These are phyloP conservation scores for Drosophila setifemur DNA, from an alignment of 1,140 invertebrate genomes.

Conservation along the genomic window DNA sequence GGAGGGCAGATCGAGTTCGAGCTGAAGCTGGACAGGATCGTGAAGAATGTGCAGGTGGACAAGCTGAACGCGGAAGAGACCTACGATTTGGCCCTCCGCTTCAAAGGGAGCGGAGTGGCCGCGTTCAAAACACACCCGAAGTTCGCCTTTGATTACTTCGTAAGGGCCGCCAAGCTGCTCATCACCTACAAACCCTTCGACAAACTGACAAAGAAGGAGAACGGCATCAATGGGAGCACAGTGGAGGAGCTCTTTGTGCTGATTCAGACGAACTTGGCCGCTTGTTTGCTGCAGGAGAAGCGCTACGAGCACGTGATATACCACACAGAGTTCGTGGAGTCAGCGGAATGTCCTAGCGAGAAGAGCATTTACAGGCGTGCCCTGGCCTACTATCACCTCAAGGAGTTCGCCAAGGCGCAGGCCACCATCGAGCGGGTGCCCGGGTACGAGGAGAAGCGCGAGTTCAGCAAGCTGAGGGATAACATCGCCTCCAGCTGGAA, in stretches of 20 bases:
- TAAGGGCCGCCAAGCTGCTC: slow-evolving; percentile 68
- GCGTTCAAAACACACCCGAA: slow-evolving; percentile 77
- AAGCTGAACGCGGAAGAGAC: slow-evolving; percentile 56
- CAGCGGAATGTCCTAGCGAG: slow-evolving; percentile 54
- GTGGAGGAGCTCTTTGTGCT: slow-evolving; percentile 66
- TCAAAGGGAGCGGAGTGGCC: slow-evolving; percentile 73
- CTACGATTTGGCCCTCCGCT: slow-evolving; percentile 51
- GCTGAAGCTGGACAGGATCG: slow-evolving; percentile 55
- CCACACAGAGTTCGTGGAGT: slow-evolving; percentile 74
- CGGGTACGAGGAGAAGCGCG: slow-evolving; percentile 71
- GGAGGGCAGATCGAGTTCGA: slow-evolving; percentile 54
- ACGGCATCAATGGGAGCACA: slow-evolving; percentile 51
- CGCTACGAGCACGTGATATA: slow-evolving; percentile 80
- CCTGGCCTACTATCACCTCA: slow-evolving; percentile 63
- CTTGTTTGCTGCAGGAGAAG: slow-evolving; percentile 69
- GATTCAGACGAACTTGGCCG: slow-evolving; percentile 75
- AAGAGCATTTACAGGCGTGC: slow-evolving; percentile 79
- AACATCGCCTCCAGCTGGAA: slow-evolving; percentile 66
- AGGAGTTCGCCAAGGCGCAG: slow-evolving; percentile 75
- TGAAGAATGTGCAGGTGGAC: slow-evolving; percentile 51
- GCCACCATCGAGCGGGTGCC: slow-evolving; percentile 57
- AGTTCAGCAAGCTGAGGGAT: slow-evolving; percentile 65
- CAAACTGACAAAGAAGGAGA: slow-evolving; percentile 35
- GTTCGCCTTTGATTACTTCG: slow-evolving; percentile 79
- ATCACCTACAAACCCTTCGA: slow-evolving; percentile 78